Base-by-base conservation (phyloP, 2,113 vertebrate genomes). In the Cochlearius cochlearius region DNA sequence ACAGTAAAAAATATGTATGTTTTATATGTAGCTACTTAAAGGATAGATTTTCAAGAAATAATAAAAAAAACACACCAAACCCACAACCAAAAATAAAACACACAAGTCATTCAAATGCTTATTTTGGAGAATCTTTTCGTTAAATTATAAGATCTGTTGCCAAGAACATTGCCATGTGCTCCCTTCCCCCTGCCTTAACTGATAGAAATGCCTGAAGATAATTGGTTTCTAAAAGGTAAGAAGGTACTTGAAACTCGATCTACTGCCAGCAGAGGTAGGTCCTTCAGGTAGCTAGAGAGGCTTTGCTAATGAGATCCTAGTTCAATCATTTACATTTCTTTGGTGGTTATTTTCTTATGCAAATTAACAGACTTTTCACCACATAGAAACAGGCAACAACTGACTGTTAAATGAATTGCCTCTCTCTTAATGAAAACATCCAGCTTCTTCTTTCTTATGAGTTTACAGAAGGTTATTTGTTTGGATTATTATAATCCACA, bases 141-240 rank as follows among this genome's bases (percentile, higher is more conserved):
- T 96, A 90, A 90, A 86, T 88, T 45, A 36, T 23, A 89, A 91
- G 52, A 53, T 68, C n/a, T 26, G 14, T 93, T 91, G 81, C 95
- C 76, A 90, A 91, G 88, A 94, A 68, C 77, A 27, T 16, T n/a
- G 63, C 26, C 29, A 1, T 16, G 10, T 16, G 9, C 41, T 93
- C 63, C 81, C 84, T 93, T 85, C 72, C 79, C 58, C 72, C 78
- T 84, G 15, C 36, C n/a, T 56, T 79, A 89, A 75, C 72, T 71
- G 38, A 78, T 72, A 91, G 90, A 97, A 97, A 90, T 88, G 88
- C 72, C 74, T 67, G 26, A 82, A 79, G 49, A 82, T 95, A 96
- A 97, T 97, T 95, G 93, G 76, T 58, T 97, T 93, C 81, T 86
- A 90, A 88, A 96, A 97, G 69, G 95, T 94, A 97, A 95, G 94